These are phyloP conservation scores for Tonatia bakeri DNA, from an alignment of 2,113 vertebrate species.

Conservation along the genomic window DNA sequence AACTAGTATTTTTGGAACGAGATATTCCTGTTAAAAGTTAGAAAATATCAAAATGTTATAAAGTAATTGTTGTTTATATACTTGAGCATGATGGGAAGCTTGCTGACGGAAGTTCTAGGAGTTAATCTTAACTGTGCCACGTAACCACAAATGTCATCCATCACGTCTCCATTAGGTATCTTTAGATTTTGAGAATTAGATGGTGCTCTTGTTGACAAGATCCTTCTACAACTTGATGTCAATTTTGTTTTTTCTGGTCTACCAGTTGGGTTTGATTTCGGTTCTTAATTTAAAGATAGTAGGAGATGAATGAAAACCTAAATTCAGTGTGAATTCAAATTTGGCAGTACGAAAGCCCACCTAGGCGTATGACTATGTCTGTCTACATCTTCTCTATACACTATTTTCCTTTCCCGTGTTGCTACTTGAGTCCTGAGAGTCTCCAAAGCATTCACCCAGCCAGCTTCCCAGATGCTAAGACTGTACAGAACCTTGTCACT, in stretches of 20 bases:
- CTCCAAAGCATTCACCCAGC: neutral
- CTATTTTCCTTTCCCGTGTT: neutral
- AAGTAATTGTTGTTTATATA: neutral
- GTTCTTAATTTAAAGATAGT: neutral
- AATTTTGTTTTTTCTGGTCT: neutral
- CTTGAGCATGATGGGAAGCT: neutral
- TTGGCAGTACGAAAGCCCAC: neutral
- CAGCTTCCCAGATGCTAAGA: too few species aligned
- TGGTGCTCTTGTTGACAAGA: neutral
- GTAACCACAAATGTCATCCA: neutral
- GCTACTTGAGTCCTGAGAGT: neutral
- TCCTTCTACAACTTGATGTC: neutral
- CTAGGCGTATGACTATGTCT: neutral
- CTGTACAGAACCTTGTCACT: neutral
- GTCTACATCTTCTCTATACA: neutral
- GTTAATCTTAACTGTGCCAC: neutral
- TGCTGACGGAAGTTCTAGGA: neutral
- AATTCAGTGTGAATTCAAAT: neutral
- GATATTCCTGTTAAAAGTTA: neutral
- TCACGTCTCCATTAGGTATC: neutral
- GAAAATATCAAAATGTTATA: neutral
- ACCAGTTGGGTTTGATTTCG: neutral
- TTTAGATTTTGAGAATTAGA: neutral
- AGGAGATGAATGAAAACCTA: neutral
- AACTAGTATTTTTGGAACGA: neutral